Base-by-base conservation (phyloP, 2,888 invertebrate species). In the Hoplodrina blanda region DNA sequence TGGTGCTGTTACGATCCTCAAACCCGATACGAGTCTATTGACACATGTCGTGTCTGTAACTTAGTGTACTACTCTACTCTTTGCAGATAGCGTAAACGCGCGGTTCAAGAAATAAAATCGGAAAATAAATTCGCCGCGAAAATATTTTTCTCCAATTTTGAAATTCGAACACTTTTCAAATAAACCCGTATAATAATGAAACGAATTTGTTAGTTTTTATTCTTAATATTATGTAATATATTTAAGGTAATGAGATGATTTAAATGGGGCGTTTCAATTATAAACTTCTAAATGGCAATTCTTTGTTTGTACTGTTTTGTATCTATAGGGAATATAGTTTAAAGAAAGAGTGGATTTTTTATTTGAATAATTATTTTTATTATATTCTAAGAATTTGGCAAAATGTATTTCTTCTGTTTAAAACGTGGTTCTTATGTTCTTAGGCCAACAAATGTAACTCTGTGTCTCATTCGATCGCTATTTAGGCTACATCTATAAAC, bases 401-500 rank as follows among this genome's bases (percentile, higher is more conserved):
- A 46, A 19, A 19, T 25, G 10, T 17, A 46, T 53, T 53, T 62
- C 10, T 53, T 57, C 20, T 37, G 17, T 61, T 30, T 11, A 49
- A 62, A 62, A 56, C 50, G 30, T 71, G 66, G 71, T 68, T 84
- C 65, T 82, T 69, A 80, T 55, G 84, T 85, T 83, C 72, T 70
- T 84, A 76, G 78, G 69, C 65, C 25, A 67, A 76, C 59, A 69
- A 78, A 71, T 63, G 41, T 76, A 59, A 72, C 53, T 72, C 63
- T 70, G 62, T 73, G 13, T 82, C 59, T 77, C 80, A 80, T 54
- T 69, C 70, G 50, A 76, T 84, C 75, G 69, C 78, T 81, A 64
- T 67, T 71, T 83, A 82, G 80, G 78, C 82, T 84, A 84, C 65
- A 81, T 84, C 82, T 84, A 82, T 80, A 69, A 69, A 84, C 88